Conservation (phyloP, 1,140 invertebrate species). For the Ceratitis capitata region DNA sequence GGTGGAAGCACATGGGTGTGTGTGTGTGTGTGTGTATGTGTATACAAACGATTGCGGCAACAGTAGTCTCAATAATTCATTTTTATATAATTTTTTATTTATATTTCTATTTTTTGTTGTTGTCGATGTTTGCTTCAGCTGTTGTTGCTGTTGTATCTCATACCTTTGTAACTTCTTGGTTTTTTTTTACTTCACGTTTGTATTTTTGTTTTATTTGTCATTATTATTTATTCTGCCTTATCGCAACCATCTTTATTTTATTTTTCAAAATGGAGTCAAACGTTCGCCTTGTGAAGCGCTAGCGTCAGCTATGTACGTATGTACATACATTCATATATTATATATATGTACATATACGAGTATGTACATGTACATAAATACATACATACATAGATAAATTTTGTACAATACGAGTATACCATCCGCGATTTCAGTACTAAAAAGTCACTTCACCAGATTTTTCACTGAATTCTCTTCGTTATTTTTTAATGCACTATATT, state of each 20-base stretch:
- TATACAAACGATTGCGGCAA: neutral
- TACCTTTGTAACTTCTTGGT: neutral
- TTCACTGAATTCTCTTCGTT: neutral
- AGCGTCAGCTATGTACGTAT: neutral
- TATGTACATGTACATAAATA: neutral
- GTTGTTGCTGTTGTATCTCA: neutral
- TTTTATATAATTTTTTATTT: neutral
- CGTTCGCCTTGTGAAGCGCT: neutral
- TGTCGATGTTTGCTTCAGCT: neutral
- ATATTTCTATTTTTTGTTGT: neutral
- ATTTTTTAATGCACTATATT: no score
- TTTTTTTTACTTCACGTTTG: neutral
- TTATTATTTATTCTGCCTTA: constrained; percentile 18
- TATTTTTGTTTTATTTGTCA: neutral
- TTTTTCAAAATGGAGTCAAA: constrained; percentile 4
- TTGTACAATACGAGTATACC: no score
- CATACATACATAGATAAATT: neutral
- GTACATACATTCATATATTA: neutral
- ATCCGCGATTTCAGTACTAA: no score
- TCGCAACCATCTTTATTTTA: constrained; percentile 31
- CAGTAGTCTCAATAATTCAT: neutral
- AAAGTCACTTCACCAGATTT: no score
- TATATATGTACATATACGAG: no score
- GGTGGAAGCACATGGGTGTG: neutral
- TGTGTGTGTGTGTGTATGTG: neutral